Evolutionary conservation across 92 coral and sea anemone species (phyloP).

Genomic region (Paramuricea clavata): DNA sequence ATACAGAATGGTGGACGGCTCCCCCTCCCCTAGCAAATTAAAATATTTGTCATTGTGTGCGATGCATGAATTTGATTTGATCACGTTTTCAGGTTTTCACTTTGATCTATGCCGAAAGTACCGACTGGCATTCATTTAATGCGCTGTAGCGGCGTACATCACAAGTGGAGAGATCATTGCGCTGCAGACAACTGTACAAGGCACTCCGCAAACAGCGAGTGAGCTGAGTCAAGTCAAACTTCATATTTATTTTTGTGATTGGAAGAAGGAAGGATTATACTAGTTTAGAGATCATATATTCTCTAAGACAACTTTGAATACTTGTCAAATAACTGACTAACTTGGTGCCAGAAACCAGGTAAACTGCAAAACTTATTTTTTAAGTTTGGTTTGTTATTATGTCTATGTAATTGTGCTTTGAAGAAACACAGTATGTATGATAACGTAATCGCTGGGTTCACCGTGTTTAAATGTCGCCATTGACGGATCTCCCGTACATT

Average conservation of each 20-base stretch:
- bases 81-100: constrained; percentile 52
- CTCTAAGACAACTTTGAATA: constrained; percentile 1
- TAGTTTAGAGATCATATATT: background rate
- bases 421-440: background rate
- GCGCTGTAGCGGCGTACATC: constrained; percentile 52
- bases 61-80: constrained; percentile 55
- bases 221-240: background rate
- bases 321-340: constrained; percentile 18
- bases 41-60: constrained; percentile 60
- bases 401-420: constrained; percentile 1
- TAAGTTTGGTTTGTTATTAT: constrained; percentile 7
- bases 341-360: background rate
- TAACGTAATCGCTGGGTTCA: background rate
- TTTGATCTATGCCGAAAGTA: constrained; percentile 50
- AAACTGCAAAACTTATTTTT: constrained; percentile 10
- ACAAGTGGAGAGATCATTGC: constrained; percentile 31
- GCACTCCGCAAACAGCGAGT: constrained; percentile 16
- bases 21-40: constrained; percentile 53
- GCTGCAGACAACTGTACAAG: constrained; percentile 16
- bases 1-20: constrained; percentile 46
- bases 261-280: constrained; percentile 31
- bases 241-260: background rate
- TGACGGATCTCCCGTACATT: background rate
- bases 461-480: background rate
- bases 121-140: constrained; percentile 55